Evolutionary conservation across 2,113 vertebrate species (phyloP).

Genomic region (Rhabdornis inornatus): DNA sequence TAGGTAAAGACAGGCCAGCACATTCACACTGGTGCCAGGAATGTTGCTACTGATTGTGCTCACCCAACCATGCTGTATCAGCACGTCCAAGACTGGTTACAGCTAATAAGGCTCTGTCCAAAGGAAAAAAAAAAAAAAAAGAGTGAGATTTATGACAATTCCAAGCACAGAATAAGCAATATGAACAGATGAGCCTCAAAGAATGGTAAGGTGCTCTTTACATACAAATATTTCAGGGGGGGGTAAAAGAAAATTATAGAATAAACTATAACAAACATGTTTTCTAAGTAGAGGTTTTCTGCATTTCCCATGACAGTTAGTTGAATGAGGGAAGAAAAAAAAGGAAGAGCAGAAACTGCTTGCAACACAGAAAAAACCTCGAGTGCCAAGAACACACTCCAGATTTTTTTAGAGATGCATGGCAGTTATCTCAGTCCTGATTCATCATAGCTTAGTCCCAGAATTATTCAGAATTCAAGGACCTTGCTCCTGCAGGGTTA

Average conservation of each 20-base stretch:
- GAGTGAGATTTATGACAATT: neutral
- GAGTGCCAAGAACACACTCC: neutral
- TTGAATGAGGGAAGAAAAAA: neutral
- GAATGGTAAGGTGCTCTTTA: neutral
- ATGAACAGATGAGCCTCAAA: neutral
- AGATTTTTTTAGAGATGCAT: conserved; percentile 7
- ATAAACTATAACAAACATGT: neutral
- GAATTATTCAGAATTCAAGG: conserved; percentile 22
- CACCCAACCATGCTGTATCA: neutral
- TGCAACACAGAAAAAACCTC: neutral
- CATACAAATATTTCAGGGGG: neutral
- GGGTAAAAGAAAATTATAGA: neutral
- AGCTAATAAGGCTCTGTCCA: neutral
- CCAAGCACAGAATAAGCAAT: neutral
- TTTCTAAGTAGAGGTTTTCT: neutral
- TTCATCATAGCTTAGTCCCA: conserved; percentile 20
- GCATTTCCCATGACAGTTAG: neutral
- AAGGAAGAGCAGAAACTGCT: neutral
- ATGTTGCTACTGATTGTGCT: neutral
- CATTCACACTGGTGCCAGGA: neutral
- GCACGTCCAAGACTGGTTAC: neutral
- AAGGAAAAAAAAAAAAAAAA: neutral
- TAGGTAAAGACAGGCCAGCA: neutral
- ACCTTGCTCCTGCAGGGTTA: neutral
- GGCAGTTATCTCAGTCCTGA: neutral